phyloP scores from a whole-genome alignment of 2,113 vertebrate genomes.

The Cacatua alba region DNA sequence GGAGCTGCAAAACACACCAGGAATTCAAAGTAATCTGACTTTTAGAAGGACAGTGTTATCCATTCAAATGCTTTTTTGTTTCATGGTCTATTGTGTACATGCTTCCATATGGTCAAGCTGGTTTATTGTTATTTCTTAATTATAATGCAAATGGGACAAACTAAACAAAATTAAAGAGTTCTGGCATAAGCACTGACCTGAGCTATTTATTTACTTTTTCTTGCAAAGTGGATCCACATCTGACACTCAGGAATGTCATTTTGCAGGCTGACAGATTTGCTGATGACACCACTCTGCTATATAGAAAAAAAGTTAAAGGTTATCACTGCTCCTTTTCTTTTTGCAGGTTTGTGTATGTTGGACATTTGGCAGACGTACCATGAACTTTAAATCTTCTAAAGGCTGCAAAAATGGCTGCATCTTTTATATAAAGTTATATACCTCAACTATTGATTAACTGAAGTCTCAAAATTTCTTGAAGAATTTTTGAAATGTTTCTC shows the following conservation, averaged over 20 bases:
- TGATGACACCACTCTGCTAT: background rate
- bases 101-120: background rate
- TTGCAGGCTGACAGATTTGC: background rate
- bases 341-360: background rate
- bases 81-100: background rate
- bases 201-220: background rate
- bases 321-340: background rate
- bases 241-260: background rate
- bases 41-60: background rate
- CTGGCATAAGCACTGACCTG: background rate
- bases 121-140: background rate
- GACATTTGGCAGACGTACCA: background rate
- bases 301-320: background rate
- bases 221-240: background rate
- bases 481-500: background rate
- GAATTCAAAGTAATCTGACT: background rate
- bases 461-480: background rate
- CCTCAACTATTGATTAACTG: background rate
- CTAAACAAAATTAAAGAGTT: background rate
- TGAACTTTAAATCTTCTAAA: background rate
- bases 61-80: background rate
- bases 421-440: background rate
- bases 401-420: background rate
- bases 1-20: background rate
- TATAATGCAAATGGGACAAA: background rate